Evolutionary conservation across 2,888 invertebrate genomes (phyloP), one percentile per base, ranked within the genome.

Genomic region (Xestia rhomboidea): DNA sequence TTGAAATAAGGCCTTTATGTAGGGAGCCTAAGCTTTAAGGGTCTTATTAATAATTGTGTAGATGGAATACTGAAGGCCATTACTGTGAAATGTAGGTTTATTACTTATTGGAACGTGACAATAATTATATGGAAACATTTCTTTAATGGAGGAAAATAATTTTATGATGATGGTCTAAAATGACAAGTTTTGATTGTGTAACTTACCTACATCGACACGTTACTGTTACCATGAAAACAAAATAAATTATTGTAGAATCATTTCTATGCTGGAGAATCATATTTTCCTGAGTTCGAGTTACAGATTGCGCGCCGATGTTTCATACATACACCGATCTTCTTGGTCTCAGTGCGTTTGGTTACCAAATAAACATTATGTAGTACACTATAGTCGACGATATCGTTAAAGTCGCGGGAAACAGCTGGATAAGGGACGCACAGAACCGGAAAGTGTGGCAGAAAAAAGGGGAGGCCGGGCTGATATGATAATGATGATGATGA

Each of bases 21-120:
- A 15, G 44, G 38, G 3, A 21, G 21, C 5, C 15, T 57, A 67
- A 63, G 62, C 38, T 54, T 54, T 54, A 21, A 44, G 49, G 27
- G 21, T 46, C 51, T 38, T 51, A 54, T 79, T 67, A 62, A 51
- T 67, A 64, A 54, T 30, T 57, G 13, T 79, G 24, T 57, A 44
- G 11, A 51, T 66, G 7, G n/a, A 8, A 27, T 34, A 41, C 34
- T 60, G 57, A 18, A 5, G 11, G 15, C 18, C 4, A 49, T 62
- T 66, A 79, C 54, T 54, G n/a, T 27, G 24, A 4, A 4, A 21
- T n/a, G n/a, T 57, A n/a, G 27, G 30, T 76, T 41, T 49, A 34
- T 68, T 54, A 41, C 15, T 24, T n/a, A n/a, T 6, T 18, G 1
- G 24, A 44, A 44, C 30, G 15, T 44, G 7, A 46, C 34, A 34